Base-by-base conservation (phyloP, 2,113 vertebrate species). In the Thymallus thymallus region DNA sequence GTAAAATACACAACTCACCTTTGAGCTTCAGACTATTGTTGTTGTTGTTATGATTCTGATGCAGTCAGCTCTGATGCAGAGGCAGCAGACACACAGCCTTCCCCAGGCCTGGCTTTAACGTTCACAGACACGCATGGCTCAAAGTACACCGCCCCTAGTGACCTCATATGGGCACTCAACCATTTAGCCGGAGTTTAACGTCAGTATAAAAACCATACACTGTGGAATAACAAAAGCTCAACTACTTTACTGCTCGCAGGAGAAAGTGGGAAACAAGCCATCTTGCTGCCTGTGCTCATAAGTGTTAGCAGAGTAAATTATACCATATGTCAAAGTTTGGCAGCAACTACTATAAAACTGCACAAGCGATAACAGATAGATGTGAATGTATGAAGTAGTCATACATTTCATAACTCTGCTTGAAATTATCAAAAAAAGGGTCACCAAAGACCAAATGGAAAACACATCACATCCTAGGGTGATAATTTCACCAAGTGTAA, bases 91-190 rank as follows among this genome's bases (percentile, higher is more conserved):
- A 75, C 66, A 76, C 26, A 74, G 72, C 14, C 20, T 69, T 83
- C 77, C 22, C 48, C 63, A 71, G 77, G 71, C 73, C 69, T 81
- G 66, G 73, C 83, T 85, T 81, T 83, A 86, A 85, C 24, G 81
- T 79, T 23, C 9, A 72, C 72, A 74, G 76, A 75, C 72, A 73
- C 22, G 9, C 64, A 20, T 35, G 79, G 29, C 70, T 90, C 72
- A 82, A 90, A 89, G 76, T 30, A 73, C 83, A 85, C 79, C 45
- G 72, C 70, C 60, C 58, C 64, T 65, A 69, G 84, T 91, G 90
- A 91, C 90, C 89, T 92, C 89, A 90, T 78, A 82, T 51, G 68
- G 22, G n/a, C 5, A 30, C 41, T 83, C 74, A 66, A 51, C 86
- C 83, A 86, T 64, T 87, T 80, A 77, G 82, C 61, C 71, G 74